Base-by-base conservation (phyloP, 2,113 vertebrate genomes). In the Noturus placidus region DNA sequence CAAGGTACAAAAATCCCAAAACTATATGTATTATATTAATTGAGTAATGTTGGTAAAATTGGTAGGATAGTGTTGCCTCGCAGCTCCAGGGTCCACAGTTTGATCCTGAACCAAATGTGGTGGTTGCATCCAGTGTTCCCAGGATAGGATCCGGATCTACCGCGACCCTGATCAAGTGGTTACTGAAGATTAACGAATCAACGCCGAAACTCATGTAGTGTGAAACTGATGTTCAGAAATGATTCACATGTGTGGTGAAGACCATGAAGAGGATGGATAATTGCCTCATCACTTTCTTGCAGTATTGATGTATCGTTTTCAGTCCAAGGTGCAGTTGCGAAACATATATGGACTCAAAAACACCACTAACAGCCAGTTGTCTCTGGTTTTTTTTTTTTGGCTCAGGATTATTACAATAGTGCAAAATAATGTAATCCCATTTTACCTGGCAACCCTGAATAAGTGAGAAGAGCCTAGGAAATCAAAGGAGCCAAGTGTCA, bases 241-340 rank as follows among this genome's bases (percentile, higher is more conserved):
- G 52, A 57, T 80, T 80, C 17, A 80, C 78, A 80, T 33, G 52
- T 56, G n/a, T 80, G 52, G 52, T 30, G 50, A 80, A 80, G 30
- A 80, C 30, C 19, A 80, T 33, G 19, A 20, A 56, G 9, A 80
- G n/a, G n/a, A 56, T 33, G 77, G 17, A 79, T 54, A 79, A 79
- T 78, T 54, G 7, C 27, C 77, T 33, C 2, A 30, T 30, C 3
- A 78, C 14, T 80, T 57, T 80, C n/a, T 80, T 33, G 17, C 52
- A 33, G 8, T 57, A 5, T 56, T 33, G 17, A 25, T 57, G 1
- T 80, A 33, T 33, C 9, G 0, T n/a, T 78, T 78, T 76, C 5
- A 78, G 14, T 50, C 42, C 13, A 30, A 13, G 52, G 46, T 52
- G 6, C 46, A 15, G 22, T 78, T 79, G 52, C 20, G 7, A 56